A percentile compares a stretch with the other conserved stretches of the same genome.
Conservation (phyloP, 2,113 vertebrate species). For the Tetrax tetrax region DNA sequence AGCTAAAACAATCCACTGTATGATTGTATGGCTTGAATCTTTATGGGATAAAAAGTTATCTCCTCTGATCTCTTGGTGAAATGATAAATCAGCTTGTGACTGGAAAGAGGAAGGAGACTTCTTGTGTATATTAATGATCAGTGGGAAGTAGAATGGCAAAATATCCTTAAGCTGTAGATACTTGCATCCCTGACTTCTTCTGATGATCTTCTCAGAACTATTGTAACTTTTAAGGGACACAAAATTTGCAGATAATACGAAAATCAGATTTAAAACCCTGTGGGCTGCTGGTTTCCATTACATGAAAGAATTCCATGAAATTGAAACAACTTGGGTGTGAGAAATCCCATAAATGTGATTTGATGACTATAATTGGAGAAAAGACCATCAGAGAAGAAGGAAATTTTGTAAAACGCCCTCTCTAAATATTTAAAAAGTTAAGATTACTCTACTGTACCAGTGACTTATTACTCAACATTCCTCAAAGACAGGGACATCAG, state of each 20-base stretch:
- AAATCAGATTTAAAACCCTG: neutral
- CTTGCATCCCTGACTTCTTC: neutral
- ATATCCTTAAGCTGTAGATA: neutral
- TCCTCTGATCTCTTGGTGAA: neutral
- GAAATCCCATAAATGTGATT: neutral
- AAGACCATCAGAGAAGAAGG: neutral
- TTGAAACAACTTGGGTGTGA: neutral
- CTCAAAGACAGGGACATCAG: neutral
- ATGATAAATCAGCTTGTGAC: neutral
- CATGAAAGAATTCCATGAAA: neutral
- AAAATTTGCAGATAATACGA: neutral
- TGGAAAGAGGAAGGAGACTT: neutral
- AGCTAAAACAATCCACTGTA: neutral
- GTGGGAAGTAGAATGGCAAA: neutral
- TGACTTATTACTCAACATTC: neutral
- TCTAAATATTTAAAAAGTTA: neutral
- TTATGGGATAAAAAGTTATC: neutral
- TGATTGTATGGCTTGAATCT: neutral
- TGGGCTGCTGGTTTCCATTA: neutral
- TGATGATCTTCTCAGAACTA: neutral
- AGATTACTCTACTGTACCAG: neutral
- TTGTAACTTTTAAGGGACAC: neutral
- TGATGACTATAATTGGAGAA: neutral
- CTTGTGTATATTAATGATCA: neutral
- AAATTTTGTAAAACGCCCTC: neutral